Evolutionary conservation across 2,113 vertebrate species (phyloP).

Genomic region (Lamprotornis superbus): DNA sequence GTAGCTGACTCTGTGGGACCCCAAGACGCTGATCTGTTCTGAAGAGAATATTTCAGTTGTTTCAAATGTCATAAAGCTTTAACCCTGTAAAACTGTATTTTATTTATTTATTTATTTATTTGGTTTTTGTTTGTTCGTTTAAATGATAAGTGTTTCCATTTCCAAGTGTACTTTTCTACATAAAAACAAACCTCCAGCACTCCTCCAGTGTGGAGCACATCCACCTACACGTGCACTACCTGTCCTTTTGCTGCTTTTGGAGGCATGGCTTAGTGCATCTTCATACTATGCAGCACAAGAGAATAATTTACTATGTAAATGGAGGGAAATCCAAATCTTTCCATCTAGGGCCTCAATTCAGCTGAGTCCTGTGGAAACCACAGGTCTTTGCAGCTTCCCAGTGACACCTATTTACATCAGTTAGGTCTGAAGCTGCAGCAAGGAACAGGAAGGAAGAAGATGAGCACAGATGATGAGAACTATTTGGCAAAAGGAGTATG

Average conservation of each 20-base stretch:
- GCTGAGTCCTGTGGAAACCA: not conserved
- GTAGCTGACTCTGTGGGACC: not conserved
- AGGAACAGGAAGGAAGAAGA: not conserved
- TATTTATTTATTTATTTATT: not conserved
- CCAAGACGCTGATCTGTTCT: not conserved
- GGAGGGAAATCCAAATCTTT: not conserved
- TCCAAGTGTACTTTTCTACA: not conserved
- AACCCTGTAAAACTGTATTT: not conserved
- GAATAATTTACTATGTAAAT: not conserved
- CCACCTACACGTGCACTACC: not conserved
- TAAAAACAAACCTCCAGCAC: not conserved
- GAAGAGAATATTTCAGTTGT: not conserved
- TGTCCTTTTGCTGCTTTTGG: not conserved
- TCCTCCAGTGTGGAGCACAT: rapidly evolving
- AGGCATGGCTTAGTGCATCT: not conserved
- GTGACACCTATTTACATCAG: not conserved
- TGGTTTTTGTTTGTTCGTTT: not conserved
- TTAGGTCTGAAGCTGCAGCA: not conserved
- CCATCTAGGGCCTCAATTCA: not conserved
- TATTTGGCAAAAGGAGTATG: not conserved
- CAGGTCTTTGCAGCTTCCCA: not conserved
- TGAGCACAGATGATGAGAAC: not conserved
- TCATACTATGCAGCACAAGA: not conserved
- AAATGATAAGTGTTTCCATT: not conserved
- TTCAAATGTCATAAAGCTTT: not conserved